Evolutionary conservation across 1,140 invertebrate species (phyloP), one percentile per base, ranked within the genome.

Genomic region (Heliconius congener): DNA sequence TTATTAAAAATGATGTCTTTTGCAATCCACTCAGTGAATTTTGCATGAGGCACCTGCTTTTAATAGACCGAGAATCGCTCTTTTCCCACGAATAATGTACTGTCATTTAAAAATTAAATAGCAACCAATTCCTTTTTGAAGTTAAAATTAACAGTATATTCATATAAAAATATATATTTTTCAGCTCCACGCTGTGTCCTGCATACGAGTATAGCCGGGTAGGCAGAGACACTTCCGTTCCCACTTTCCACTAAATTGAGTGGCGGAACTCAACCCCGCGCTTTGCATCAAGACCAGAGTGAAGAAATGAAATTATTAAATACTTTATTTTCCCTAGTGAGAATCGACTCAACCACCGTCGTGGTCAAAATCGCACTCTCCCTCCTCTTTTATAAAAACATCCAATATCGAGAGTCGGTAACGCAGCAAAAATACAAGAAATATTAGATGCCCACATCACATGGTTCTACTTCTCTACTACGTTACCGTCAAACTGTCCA

Each of bases 401-500:
- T 30, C 60, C 13, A 72, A 72, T 55, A 76, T 66, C 27, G 55
- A 73, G 30, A 50, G 42, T 27, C 27, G 71, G 57, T 80, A 74
- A 80, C 73, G 71, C 9, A 71, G 19, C 46, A 57, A 76, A 80
- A 76, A 60, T 66, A 73, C 27, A 80, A 73, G 74, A 76, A 80
- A 76, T 76, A 76, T 73, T 76, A 66, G 57, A 74, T 46, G 75
- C 80, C 82, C 76, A 76, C 70, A 76, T 79, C 78, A 80, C 73
- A 74, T 77, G 57, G 75, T 82, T 72, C 81, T 77, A 50, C 72
- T 82, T 76, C 80, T 42, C 81, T 52, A 78, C 81, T 57, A 78
- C 77, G 81, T 76, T 81, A 81, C 84, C 78, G 91, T 93, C 90
- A 91, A 93, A 91, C 85, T 93, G 91, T 93, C 91, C 84, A 91